phyloP scores from a whole-genome alignment of 2,888 invertebrate species.

The Nomada fabriciana region DNA sequence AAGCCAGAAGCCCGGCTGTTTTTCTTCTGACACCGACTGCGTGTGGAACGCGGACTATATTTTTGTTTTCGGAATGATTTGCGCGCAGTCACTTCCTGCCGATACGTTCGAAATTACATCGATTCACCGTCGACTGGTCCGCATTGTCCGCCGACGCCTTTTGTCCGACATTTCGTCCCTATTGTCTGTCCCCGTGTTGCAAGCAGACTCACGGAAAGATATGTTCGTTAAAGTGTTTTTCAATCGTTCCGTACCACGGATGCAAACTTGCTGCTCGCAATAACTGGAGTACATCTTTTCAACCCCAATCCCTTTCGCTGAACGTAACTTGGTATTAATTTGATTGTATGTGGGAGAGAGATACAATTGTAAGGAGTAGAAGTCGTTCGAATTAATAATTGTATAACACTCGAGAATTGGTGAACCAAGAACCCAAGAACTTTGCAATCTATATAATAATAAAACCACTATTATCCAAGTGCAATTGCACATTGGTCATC shows the following conservation, averaged over 20 bases:
- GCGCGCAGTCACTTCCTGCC: conserved; percentile 77
- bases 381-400: neutral
- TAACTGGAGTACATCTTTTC: too few relatives aligned
- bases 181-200: conserved; percentile 37
- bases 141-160: conserved; percentile 44
- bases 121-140: conserved; percentile 44
- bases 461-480: neutral
- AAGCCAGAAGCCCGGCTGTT: conserved; percentile 74
- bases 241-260: conserved; percentile 1
- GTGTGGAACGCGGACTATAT: conserved; percentile 58
- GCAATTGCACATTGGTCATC: too few relatives aligned
- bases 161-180: conserved; percentile 53
- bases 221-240: conserved; percentile 18
- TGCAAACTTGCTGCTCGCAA: neutral
- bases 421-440: neutral
- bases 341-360: too few relatives aligned
- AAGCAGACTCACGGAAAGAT: conserved; percentile 21
- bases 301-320: too few relatives aligned
- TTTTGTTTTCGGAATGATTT: conserved; percentile 73
- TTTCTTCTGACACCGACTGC: conserved; percentile 66
- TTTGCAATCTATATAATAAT: neutral
- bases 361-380: neutral
- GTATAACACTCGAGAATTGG: neutral
- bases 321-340: too few relatives aligned
- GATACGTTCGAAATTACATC: conserved; percentile 64